Conservation (phyloP, 1,140 invertebrate species). For the Phortica variegata region DNA sequence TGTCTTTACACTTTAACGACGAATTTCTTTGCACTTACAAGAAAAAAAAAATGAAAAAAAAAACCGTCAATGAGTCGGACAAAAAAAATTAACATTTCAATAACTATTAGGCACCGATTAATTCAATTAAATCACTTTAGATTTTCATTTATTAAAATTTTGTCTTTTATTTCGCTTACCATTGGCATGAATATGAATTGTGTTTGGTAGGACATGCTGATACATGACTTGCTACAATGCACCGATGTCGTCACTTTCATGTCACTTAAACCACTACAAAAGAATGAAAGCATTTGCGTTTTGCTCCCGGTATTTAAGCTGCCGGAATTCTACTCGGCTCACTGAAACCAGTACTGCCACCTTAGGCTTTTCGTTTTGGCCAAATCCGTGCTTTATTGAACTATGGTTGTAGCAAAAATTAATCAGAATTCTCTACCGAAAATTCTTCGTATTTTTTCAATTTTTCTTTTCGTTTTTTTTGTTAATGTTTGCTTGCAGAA, state of each 20-base stretch:
- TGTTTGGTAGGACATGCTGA: slow-evolving; percentile 57
- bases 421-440: too few species aligned
- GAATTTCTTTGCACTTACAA: slow-evolving; percentile 22
- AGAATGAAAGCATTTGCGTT: slow-evolving; percentile 51
- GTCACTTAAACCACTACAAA: slow-evolving; percentile 57
- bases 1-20: too few species aligned
- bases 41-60: neutral
- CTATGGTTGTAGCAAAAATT: too few species aligned
- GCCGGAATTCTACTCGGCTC: too few species aligned
- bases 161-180: slow-evolving; percentile 35
- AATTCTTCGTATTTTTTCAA: too few species aligned
- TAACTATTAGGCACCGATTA: slow-evolving; percentile 7
- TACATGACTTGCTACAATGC: slow-evolving; percentile 57
- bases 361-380: too few species aligned
- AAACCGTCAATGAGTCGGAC: too few species aligned
- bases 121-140: neutral
- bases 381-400: too few species aligned
- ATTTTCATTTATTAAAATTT: neutral
- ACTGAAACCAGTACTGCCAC: too few species aligned
- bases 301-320: slow-evolving; percentile 45
- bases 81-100: too few species aligned
- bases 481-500: too few species aligned
- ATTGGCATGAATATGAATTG: slow-evolving; percentile 56
- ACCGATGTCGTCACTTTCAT: slow-evolving; percentile 57
- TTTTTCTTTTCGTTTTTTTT: too few species aligned